Evolutionary conservation across 2,113 vertebrate genomes (phyloP), one percentile per base, ranked within the genome.

Genomic region (Indicator maculatus): DNA sequence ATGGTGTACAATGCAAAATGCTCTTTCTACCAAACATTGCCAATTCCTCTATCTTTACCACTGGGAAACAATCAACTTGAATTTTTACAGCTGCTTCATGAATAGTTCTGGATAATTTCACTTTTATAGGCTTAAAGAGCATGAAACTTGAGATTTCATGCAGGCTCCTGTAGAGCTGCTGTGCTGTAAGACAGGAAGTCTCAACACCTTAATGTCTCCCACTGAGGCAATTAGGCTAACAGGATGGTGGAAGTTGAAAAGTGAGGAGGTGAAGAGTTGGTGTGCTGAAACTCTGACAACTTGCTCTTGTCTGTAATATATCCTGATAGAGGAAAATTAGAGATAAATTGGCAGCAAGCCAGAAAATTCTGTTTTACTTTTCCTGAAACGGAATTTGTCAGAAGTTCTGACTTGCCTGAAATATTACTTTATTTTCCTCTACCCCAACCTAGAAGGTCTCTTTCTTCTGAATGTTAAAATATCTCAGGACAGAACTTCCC

Each of bases 51-150:
- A 50, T 76, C 52, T 70, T 86, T 73, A 59, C 36, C 4, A 2
- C 31, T 83, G 45, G 67, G 56, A 94, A 95, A 45, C 5, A 23
- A 66, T 90, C 55, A 80, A 7, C 60, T 77, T 93, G 76, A 84
- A 82, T 86, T 93, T 86, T 89, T 45, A 73, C 52, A 93, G 60
- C 52, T 94, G 88, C 31, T 90, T 83, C 85, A 73, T 52, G 24
- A 69, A 79, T 83, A 73, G 58, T 67, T 92, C 81, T 93, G 83
- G 65, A 20, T 78, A 78, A 70, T 81, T 81, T 95, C 38, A 81
- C 9, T 74, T 83, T 63, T 1, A 1, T 36, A 55, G 31, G 41
- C 27, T 47, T 90, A 84, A 38, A 59, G 27, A 86, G 5, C n/a
- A 58, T 73, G 73, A 41, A 69, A 63, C 16, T 2, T 74, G 56